These are phyloP conservation scores for Taxidea taxus DNA, from an alignment of 2,113 vertebrate genomes.

Conservation along the genomic window DNA sequence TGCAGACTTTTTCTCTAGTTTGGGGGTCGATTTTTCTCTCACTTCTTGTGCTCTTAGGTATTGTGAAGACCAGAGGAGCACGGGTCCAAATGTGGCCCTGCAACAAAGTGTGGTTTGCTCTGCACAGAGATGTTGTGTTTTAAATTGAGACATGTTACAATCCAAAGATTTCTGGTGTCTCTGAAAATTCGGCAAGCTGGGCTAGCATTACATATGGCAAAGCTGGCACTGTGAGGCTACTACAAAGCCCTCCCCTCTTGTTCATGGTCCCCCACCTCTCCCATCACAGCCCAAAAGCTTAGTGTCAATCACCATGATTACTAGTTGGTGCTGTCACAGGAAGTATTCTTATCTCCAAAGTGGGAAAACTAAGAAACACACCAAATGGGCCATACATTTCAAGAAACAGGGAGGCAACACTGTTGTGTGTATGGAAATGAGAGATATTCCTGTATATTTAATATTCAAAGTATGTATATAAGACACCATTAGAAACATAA, in stretches of 20 bases:
- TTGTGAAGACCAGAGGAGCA: neutral
- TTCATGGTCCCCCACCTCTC: accelerated
- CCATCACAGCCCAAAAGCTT: neutral
- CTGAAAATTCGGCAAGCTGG: neutral
- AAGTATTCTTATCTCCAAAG: neutral
- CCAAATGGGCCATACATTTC: neutral
- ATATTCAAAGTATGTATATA: neutral
- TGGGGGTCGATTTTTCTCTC: neutral
- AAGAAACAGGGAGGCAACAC: neutral
- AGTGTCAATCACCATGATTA: neutral
- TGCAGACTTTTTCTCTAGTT: neutral
- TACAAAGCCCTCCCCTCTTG: too few species aligned
- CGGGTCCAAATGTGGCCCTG: neutral
- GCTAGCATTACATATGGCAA: neutral
- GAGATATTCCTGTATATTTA: neutral
- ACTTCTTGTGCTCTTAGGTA: neutral
- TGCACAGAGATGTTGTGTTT: neutral
- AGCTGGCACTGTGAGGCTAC: accelerated
- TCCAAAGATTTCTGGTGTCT: neutral
- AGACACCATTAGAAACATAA: neutral
- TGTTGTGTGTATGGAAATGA: neutral
- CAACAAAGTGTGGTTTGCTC: neutral
- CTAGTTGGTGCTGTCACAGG: neutral
- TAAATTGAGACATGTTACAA: neutral
- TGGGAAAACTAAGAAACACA: neutral